phyloP scores from a whole-genome alignment of 2,113 vertebrate species.

The Hypocryptadius cinnamomeus region DNA sequence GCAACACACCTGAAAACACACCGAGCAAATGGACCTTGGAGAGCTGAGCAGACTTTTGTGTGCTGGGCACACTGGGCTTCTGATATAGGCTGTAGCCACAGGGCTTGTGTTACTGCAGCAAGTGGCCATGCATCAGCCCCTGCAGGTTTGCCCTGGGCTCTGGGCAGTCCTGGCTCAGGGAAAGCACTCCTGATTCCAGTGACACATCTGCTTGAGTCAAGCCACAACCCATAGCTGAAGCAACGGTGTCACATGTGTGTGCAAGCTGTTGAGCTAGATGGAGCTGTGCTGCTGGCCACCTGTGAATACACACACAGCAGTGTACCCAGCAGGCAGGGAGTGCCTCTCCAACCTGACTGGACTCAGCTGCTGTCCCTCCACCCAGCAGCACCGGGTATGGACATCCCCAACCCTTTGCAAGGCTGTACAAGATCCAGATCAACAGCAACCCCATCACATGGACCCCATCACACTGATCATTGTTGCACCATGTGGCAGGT shows the following conservation, averaged over 20 bases:
- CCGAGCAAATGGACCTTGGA: neutral
- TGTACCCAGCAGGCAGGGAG: neutral
- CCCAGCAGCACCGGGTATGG: neutral
- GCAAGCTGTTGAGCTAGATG: neutral
- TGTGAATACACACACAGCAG: neutral
- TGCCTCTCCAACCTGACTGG: neutral
- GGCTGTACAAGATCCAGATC: neutral
- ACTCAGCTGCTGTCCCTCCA: neutral
- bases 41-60: neutral
- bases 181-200: neutral
- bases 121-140: too few relatives aligned
- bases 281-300: neutral
- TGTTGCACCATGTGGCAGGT: neutral
- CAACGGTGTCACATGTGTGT: accelerated
- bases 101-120: accelerated
- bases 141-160: neutral
- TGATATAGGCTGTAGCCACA: neutral
- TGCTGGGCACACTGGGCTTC: accelerated
- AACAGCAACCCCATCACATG: neutral
- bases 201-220: neutral
- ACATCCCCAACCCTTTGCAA: neutral
- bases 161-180: neutral
- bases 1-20: neutral
- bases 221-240: neutral
- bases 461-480: neutral